phyloP scores from a whole-genome alignment of 2,113 vertebrate species.

The Hippoglossus stenolepis region DNA sequence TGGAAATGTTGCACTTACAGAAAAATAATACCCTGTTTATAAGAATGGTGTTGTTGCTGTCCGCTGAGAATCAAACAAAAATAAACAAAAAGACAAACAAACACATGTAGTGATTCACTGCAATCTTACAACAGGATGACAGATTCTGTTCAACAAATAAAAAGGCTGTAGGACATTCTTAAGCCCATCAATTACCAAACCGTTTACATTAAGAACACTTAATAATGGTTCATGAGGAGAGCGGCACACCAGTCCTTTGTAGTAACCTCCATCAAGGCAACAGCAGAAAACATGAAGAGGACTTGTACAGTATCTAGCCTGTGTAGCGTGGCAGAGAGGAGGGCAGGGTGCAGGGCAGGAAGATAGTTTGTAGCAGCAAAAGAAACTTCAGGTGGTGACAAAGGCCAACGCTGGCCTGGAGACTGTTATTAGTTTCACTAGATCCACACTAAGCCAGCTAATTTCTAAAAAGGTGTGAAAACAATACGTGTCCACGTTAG shows the following conservation, averaged over 20 bases:
- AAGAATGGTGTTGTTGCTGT: constrained; percentile 3
- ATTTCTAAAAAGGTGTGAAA: background rate
- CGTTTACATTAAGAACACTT: constrained; percentile 73
- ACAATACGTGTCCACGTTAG: background rate
- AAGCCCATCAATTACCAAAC: constrained; percentile 12
- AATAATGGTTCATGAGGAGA: constrained; percentile 42
- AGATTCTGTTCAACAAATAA: constrained; percentile 8
- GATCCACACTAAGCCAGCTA: constrained; percentile 5
- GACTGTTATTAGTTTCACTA: background rate
- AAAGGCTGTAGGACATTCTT: constrained; percentile 8
- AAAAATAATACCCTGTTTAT: constrained; percentile 25
- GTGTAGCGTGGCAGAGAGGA: background rate
- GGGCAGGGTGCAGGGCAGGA: background rate
- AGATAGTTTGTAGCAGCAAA: background rate
- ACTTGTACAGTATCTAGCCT: background rate
- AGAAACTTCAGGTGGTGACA: background rate
- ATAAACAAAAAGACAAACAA: constrained; percentile 19
- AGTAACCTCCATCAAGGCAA: constrained; percentile 69
- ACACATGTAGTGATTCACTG: constrained; percentile 36
- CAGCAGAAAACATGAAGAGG: constrained; percentile 33
- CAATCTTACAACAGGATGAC: constrained; percentile 28
- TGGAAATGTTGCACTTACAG: constrained; percentile 6
- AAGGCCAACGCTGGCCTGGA: background rate
- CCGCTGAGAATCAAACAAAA: constrained; percentile 20
- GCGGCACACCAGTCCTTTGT: constrained; percentile 30